phyloP scores from a whole-genome alignment of 2,888 invertebrate genomes.

The Beris chalybata region DNA sequence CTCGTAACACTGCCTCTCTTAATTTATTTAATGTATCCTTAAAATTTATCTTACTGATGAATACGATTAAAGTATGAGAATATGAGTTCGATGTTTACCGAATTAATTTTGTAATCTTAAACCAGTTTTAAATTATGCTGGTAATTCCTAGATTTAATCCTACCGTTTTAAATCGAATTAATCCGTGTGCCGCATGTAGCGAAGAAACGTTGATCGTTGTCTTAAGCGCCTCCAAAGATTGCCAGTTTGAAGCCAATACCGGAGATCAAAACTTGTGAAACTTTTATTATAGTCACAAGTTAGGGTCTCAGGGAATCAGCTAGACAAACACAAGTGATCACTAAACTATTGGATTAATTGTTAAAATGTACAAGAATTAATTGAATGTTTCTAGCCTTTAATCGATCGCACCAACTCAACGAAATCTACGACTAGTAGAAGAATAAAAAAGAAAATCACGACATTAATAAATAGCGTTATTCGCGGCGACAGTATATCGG shows the following conservation, averaged over 20 bases:
- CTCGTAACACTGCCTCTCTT: no score
- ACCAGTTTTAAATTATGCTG: no score
- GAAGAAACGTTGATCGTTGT: no score
- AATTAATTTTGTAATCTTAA: no score
- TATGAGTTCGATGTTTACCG: no score
- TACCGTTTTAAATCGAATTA: no score
- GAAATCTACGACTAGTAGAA: neutral
- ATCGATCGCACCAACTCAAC: neutral
- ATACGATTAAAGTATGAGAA: no score
- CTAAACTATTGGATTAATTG: neutral
- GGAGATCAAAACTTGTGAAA: conserved; percentile 60
- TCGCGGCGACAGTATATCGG: neutral
- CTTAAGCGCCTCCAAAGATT: conserved; percentile 35
- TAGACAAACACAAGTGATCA: conserved; percentile 51
- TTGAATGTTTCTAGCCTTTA: neutral
- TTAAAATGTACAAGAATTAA: conserved; percentile 4
- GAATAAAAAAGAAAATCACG: neutral
- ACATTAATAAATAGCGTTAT: neutral
- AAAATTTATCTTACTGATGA: no score
- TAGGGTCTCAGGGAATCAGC: conserved; percentile 60
- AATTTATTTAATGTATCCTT: no score
- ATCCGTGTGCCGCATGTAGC: no score
- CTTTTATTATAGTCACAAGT: conserved; percentile 58
- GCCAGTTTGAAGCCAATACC: conserved; percentile 58
- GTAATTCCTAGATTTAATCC: no score